Percentiles rank a stretch among this genome's conserved stretches.
These are phyloP conservation scores for Hyaena hyaena DNA, from an alignment of 2,113 vertebrate genomes.

Conservation along the genomic window DNA sequence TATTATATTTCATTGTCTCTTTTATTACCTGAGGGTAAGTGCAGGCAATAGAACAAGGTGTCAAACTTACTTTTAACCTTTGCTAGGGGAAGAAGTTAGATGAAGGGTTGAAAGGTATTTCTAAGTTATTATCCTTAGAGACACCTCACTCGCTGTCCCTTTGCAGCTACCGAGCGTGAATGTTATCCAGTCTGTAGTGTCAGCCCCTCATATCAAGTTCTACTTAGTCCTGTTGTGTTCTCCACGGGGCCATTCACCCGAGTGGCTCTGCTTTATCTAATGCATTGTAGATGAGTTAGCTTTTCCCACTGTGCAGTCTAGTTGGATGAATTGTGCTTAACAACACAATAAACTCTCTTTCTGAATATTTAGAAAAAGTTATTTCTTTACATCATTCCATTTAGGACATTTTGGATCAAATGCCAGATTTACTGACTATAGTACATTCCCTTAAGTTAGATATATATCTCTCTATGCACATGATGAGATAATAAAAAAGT, in stretches of 20 bases:
- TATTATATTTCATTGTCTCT: constrained; percentile 83
- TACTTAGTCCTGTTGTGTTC: constrained; percentile 80
- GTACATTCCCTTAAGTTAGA: not conserved
- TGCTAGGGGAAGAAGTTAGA: constrained; percentile 78
- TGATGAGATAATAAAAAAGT: not conserved
- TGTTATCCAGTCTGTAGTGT: constrained; percentile 71
- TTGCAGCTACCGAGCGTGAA: constrained; percentile 63
- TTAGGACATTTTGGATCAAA: not conserved
- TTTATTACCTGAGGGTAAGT: constrained; percentile 83
- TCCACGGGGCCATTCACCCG: constrained; percentile 65
- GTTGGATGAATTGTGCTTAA: constrained; percentile 61
- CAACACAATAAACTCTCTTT: constrained; percentile 64
- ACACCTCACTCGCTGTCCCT: constrained; percentile 58
- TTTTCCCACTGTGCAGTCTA: constrained; percentile 67
- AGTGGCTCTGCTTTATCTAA: constrained; percentile 70
- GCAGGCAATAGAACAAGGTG: constrained; percentile 81
- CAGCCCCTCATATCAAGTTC: constrained; percentile 63
- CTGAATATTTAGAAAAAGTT: constrained; percentile 67
- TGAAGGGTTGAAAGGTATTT: constrained; percentile 82
- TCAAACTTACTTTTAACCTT: constrained; percentile 86
- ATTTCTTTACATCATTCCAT: not conserved
- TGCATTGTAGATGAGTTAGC: constrained; percentile 76
- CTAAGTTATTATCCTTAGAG: constrained; percentile 81
- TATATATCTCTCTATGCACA: not conserved
- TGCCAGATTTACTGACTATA: not conserved